Conservation (phyloP, 2,797 vertebrate species). For the Danio aesculapii region DNA sequence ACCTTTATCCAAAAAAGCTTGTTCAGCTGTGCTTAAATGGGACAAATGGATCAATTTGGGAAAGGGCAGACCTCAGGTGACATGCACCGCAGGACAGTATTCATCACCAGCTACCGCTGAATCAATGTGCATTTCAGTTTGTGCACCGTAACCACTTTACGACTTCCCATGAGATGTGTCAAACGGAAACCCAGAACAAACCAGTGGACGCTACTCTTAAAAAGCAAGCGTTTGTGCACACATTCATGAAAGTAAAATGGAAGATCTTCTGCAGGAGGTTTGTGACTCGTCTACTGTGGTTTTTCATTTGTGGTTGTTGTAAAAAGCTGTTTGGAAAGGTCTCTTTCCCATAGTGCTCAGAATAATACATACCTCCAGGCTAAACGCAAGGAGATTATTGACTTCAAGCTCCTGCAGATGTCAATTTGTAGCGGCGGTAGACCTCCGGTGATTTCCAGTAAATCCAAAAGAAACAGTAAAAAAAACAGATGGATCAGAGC, state of each 20-base stretch:
- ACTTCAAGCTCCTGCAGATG: conserved; percentile 51
- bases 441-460: conserved; percentile 44
- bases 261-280: conserved; percentile 1
- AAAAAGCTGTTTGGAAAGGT: conserved; percentile 37
- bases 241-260: not conserved
- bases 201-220: not conserved
- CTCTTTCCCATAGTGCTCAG: conserved; percentile 31
- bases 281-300: conserved; percentile 15
- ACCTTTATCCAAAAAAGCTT: conserved; percentile 31
- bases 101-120: conserved; percentile 14
- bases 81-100: not conserved
- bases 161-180: not conserved
- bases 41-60: conserved; percentile 21
- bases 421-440: conserved; percentile 37
- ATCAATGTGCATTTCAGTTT: conserved; percentile 22
- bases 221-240: not conserved
- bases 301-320: conserved; percentile 22
- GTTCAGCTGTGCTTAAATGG: conserved; percentile 25
- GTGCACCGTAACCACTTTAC: conserved; percentile 11
- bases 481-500: not conserved
- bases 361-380: conserved; percentile 65
- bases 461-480: conserved; percentile 19
- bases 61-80: conserved; percentile 31
- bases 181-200: not conserved
- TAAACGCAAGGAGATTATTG: conserved; percentile 60